Evolutionary conservation across 2,797 vertebrate species (phyloP).

Genomic region (Dromococcyx pavoninus): DNA sequence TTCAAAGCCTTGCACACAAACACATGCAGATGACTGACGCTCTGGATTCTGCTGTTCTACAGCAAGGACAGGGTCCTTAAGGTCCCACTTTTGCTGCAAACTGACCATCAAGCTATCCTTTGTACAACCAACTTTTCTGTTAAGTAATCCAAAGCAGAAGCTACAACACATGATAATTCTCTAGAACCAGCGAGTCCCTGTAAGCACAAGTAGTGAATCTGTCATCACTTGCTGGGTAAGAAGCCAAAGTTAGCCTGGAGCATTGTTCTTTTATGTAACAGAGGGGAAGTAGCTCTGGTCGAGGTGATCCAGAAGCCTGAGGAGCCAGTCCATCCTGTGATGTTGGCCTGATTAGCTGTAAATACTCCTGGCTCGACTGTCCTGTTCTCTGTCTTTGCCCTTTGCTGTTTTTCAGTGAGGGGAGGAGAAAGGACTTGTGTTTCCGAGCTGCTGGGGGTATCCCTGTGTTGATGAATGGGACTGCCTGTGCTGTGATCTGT

Average conservation of each 20-base stretch:
- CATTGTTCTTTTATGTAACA: slow-evolving; percentile 18
- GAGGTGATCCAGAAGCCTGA: slow-evolving; percentile 27
- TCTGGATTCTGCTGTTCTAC: not conserved
- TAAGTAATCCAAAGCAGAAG: not conserved
- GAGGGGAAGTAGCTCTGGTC: slow-evolving; percentile 20
- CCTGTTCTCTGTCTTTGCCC: not conserved
- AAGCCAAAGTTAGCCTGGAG: slow-evolving; percentile 14
- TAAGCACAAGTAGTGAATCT: not conserved
- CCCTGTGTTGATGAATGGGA: not conserved
- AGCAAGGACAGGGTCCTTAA: not conserved
- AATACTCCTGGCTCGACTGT: not conserved
- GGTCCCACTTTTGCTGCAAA: not conserved
- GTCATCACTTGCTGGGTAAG: not conserved
- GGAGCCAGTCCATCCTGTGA: slow-evolving; percentile 1
- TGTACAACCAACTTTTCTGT: not conserved
- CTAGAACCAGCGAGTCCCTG: not conserved
- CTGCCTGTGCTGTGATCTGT: fast-evolving
- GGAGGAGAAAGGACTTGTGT: not conserved
- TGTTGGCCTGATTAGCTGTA: not conserved
- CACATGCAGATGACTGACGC: not conserved
- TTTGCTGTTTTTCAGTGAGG: not conserved
- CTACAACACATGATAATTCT: not conserved
- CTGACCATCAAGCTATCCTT: not conserved
- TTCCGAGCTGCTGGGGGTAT: not conserved
- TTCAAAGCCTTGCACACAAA: not conserved